A percentile compares a stretch with the other conserved stretches of the same genome.
Conservation (phyloP, 2,888 invertebrate genomes). For the Apamea monoglypha region DNA sequence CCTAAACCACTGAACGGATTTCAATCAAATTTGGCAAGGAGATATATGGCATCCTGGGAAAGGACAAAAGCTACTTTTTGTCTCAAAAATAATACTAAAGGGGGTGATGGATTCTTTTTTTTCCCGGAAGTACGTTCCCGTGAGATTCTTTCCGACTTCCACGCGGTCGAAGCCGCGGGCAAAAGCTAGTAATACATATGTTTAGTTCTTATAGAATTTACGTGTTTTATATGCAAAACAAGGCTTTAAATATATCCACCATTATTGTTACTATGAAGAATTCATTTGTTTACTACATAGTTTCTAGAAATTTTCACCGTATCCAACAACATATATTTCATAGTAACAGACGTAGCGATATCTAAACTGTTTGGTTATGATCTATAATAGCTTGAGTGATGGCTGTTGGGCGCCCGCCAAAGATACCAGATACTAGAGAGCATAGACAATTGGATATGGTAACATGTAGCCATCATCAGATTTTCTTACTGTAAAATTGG, state of each 20-base stretch:
- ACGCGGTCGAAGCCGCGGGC: no score
- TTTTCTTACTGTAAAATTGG: not conserved
- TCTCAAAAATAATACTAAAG: no score
- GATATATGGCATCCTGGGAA: no score
- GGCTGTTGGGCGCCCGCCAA: slow-evolving; percentile 56
- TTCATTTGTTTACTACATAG: slow-evolving; percentile 43
- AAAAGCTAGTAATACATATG: not conserved
- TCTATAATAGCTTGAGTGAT: slow-evolving; percentile 60
- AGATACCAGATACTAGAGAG: slow-evolving; percentile 18
- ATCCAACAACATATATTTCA: not conserved
- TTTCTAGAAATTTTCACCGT: not conserved
- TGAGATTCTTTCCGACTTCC: no score
- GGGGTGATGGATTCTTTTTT: no score
- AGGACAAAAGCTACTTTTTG: no score
- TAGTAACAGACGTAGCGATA: slow-evolving; percentile 22
- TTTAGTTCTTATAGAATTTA: not conserved
- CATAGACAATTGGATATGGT: slow-evolving; percentile 13
- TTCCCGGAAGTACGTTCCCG: no score
- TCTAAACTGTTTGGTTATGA: slow-evolving; percentile 60
- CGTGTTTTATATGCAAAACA: not conserved
- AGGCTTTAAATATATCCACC: not conserved
- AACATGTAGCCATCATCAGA: slow-evolving; percentile 6
- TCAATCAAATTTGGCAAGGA: no score
- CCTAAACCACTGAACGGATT: no score
- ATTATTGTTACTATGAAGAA: not conserved